A percentile compares a stretch with the other conserved stretches of the same genome.
phyloP scores from a whole-genome alignment of 2,113 vertebrate species.

The Microcebus ravelobensis region DNA sequence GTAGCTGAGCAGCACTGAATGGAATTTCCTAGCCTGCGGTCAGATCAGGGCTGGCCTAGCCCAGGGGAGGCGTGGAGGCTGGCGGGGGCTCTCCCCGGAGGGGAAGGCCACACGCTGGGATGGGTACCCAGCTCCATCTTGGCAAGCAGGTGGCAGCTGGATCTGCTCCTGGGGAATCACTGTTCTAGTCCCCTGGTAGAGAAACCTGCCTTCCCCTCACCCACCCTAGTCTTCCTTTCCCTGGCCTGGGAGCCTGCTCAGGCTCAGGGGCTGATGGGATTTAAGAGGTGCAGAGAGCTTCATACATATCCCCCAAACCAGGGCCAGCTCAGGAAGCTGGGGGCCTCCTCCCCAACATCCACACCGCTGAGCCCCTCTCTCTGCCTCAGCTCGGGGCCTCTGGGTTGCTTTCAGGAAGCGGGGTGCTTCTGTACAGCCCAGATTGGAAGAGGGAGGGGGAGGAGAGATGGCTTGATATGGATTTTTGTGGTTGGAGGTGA shows the following conservation, averaged over 20 bases:
- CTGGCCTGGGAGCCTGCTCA: not conserved
- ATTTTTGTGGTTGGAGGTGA: constrained; percentile 46
- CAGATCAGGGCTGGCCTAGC: not conserved
- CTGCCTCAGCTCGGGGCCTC: constrained; percentile 48
- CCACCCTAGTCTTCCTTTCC: not conserved
- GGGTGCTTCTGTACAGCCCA: constrained; percentile 8
- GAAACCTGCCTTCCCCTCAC: not conserved
- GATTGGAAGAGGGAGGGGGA: not conserved
- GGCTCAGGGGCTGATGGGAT: not conserved
- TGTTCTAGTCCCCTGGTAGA: not conserved
- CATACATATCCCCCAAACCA: not conserved
- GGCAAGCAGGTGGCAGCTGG: not conserved
- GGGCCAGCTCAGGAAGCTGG: not conserved
- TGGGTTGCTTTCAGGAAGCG: constrained; percentile 56
- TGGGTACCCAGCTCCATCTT: not conserved
- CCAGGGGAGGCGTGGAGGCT: not conserved
- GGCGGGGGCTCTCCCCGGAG: not conserved
- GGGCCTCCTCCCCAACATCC: not conserved
- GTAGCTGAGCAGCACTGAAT: not conserved
- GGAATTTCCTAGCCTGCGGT: not conserved
- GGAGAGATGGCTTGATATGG: constrained; percentile 37
- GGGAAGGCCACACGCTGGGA: not conserved
- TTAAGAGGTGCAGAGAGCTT: not conserved
- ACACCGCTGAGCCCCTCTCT: not conserved
- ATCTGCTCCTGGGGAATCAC: not conserved